Evolutionary conservation across 2,113 vertebrate species (phyloP).

Genomic region (Caretta caretta): DNA sequence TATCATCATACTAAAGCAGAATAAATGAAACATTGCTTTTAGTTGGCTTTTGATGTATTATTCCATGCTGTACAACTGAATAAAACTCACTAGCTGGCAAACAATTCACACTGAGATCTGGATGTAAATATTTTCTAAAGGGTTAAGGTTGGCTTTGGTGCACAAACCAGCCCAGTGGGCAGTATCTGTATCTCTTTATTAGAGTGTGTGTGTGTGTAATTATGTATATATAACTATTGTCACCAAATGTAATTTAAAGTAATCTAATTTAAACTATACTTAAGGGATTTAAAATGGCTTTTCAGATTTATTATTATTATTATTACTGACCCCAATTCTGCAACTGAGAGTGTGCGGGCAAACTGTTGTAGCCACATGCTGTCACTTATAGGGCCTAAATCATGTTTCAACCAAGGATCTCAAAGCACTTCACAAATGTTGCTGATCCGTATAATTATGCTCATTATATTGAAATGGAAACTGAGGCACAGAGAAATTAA

Average conservation of each 20-base stretch:
- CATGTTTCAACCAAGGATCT: neutral
- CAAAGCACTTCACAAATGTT: neutral
- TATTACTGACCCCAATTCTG: neutral
- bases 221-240: neutral
- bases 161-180: neutral
- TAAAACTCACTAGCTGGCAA: neutral
- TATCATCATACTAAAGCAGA: neutral
- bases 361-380: neutral
- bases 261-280: neutral
- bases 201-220: neutral
- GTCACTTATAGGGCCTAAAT: neutral
- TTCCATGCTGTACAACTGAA: neutral
- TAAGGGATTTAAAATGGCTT: neutral
- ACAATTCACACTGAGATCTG: neutral
- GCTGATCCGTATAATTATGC: neutral
- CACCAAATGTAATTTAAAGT: neutral
- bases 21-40: constrained; percentile 18
- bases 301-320: neutral
- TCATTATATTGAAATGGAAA: neutral
- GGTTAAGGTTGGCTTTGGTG: neutral
- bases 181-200: neutral
- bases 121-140: neutral
- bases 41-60: neutral
- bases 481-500: neutral
- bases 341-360: rapidly evolving